Evolutionary conservation across 2,888 invertebrate species (phyloP).

Genomic region (Lysandra coridon): DNA sequence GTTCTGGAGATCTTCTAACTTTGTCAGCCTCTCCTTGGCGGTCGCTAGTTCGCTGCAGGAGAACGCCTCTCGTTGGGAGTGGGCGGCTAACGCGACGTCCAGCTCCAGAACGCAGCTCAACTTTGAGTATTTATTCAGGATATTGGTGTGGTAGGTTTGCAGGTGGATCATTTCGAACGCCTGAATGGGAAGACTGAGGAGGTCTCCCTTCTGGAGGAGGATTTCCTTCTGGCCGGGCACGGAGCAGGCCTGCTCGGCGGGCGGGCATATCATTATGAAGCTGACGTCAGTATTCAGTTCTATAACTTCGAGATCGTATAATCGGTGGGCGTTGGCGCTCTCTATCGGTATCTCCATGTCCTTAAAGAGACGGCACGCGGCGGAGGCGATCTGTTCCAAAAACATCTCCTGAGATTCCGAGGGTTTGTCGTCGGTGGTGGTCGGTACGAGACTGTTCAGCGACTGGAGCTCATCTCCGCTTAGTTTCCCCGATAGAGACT

Average conservation of each 20-base stretch:
- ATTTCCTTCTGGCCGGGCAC: conserved; percentile 93
- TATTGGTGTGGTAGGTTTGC: conserved; percentile 94
- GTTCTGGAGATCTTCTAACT: conserved; percentile 91
- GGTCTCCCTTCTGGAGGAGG: conserved; percentile 90
- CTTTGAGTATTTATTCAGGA: conserved; percentile 94
- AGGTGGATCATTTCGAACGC: conserved; percentile 97
- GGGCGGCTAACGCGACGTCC: conserved; percentile 94
- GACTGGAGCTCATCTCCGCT: conserved; percentile 55
- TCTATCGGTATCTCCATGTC: conserved; percentile 89
- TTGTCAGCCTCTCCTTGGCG: conserved; percentile 91
- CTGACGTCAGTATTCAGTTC: conserved; percentile 95
- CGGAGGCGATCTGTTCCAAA: conserved; percentile 87
- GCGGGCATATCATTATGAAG: conserved; percentile 94
- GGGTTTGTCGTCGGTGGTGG: conserved; percentile 68
- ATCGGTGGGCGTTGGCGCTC: conserved; percentile 86
- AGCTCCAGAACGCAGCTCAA: conserved; percentile 96
- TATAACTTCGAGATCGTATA: conserved; percentile 96
- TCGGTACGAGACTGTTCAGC: conserved; percentile 60
- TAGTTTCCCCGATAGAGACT: conserved; percentile 75
- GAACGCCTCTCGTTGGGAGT: conserved; percentile 96
- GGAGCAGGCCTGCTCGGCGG: conserved; percentile 95
- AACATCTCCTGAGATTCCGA: conserved; percentile 91
- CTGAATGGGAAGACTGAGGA: conserved; percentile 94
- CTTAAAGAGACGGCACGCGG: conserved; percentile 87
- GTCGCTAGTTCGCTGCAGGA: conserved; percentile 92